Evolutionary conservation across 2,888 invertebrate genomes (phyloP).

Genomic region (Parnassius apollo): DNA sequence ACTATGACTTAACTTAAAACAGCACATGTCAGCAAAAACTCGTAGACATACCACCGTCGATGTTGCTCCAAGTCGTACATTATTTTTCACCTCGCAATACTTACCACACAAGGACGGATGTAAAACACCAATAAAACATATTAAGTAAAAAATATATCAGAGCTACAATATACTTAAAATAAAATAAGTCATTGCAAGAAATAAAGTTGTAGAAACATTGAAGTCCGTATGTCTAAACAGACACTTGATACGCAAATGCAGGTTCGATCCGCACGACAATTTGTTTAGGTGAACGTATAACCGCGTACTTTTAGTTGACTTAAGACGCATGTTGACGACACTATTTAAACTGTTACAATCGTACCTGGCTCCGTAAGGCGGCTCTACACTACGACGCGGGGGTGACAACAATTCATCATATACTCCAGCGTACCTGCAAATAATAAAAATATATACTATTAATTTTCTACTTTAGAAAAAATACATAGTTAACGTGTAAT

Average conservation of each 20-base stretch:
- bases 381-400: conserved; percentile 73
- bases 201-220: conserved; percentile 2
- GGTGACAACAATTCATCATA: conserved; percentile 78
- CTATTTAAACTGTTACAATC: conserved; percentile 74
- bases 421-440: conserved; percentile 64
- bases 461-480: too few relatives aligned
- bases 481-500: too few relatives aligned
- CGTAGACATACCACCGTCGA: conserved; percentile 4
- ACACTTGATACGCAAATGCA: conserved; percentile 48
- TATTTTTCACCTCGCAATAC: conserved; percentile 6
- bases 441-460: conserved; percentile 22
- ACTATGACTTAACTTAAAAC: background rate
- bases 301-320: conserved; percentile 46
- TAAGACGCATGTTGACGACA: conserved; percentile 53
- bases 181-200: conserved; percentile 1
- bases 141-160: conserved; percentile 2
- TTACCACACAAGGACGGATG: conserved; percentile 5
- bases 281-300: conserved; percentile 46
- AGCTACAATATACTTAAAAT: conserved; percentile 5
- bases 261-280: conserved; percentile 72
- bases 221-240: conserved; percentile 33
- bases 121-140: background rate
- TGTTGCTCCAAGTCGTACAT: conserved; percentile 5
- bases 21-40: background rate
- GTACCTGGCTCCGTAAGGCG: conserved; percentile 78